These are phyloP conservation scores for Psophia crepitans DNA, from an alignment of 2,113 vertebrate species.

Conservation along the genomic window DNA sequence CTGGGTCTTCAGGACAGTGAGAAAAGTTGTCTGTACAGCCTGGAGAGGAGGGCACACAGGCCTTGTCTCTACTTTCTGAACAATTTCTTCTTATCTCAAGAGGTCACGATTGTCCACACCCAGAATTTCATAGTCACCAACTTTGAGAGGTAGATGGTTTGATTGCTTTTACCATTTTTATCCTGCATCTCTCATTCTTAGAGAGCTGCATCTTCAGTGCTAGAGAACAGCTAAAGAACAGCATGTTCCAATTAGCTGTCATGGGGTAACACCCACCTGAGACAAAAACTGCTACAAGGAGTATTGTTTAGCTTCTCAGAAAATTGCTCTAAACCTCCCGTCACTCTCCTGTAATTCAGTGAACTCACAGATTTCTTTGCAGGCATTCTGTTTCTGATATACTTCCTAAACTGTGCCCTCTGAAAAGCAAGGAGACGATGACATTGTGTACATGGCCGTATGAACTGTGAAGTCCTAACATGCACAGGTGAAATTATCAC, in stretches of 20 bases:
- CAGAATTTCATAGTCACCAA: background rate
- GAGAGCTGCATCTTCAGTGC: background rate
- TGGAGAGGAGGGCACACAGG: background rate
- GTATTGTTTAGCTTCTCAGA: background rate
- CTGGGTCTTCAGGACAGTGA: background rate
- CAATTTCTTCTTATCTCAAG: background rate
- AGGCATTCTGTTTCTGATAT: background rate
- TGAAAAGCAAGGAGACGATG: background rate
- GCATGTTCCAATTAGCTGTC: background rate
- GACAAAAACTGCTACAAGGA: background rate
- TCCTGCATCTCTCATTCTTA: background rate
- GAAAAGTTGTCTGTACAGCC: background rate
- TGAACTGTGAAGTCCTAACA: background rate
- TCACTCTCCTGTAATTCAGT: background rate
- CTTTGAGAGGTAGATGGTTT: background rate
- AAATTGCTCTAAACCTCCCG: background rate
- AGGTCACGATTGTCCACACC: background rate
- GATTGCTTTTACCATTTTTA: background rate
- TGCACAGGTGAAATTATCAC: background rate
- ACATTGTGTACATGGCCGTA: background rate
- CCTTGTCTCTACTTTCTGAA: background rate
- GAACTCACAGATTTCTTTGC: background rate
- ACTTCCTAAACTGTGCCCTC: background rate
- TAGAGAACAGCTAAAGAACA: background rate
- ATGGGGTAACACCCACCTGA: background rate